phyloP scores from a whole-genome alignment of 2,797 vertebrate species.

The Oreortyx pictus region DNA sequence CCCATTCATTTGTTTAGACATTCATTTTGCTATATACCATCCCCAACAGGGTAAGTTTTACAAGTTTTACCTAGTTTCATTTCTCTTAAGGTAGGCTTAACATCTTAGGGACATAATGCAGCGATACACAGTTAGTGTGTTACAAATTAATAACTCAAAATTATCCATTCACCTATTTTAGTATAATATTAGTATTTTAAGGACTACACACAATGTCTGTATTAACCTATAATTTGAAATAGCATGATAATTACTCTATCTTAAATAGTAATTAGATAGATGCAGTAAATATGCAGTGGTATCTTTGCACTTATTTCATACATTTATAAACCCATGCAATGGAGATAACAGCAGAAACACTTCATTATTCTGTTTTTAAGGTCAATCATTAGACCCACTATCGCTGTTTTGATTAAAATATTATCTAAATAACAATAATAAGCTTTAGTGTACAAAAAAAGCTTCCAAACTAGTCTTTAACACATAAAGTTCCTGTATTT shows the following conservation, averaged over 20 bases:
- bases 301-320: neutral
- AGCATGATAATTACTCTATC: neutral
- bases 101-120: fast-evolving
- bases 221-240: neutral
- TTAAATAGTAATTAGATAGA: neutral
- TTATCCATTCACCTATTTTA: neutral
- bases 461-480: neutral
- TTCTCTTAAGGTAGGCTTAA: neutral
- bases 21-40: neutral
- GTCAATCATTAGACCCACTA: neutral
- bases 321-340: neutral
- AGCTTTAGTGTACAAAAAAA: neutral
- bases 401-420: neutral
- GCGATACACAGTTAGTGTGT: neutral
- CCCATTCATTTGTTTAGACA: neutral
- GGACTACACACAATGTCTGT: neutral
- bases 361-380: neutral
- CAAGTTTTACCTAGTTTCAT: neutral
- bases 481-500: neutral
- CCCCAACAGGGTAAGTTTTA: neutral
- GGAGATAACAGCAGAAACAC: neutral
- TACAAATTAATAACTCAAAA: neutral
- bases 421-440: neutral
- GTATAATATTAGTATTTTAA: neutral
- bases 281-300: neutral